Evolutionary conservation across 2,888 invertebrate genomes (phyloP), one percentile per base, ranked within the genome.

Genomic region (Anorthoa munda): DNA sequence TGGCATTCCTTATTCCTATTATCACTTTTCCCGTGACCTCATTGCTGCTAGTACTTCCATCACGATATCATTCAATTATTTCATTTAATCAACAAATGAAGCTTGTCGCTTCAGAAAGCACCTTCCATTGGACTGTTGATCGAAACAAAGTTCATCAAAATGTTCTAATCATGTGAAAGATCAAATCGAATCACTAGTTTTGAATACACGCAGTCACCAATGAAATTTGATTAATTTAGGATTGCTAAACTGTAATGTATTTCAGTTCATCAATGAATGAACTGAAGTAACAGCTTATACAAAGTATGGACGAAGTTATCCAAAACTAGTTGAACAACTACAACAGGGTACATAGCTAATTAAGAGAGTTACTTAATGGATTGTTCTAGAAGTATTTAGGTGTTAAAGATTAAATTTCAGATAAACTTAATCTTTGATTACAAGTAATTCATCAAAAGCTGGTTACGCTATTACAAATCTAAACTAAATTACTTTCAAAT

Each of bases 81-180:
- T 64, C 23, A 77, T 71, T 77, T 26, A 79, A 61, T 65, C 63
- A 71, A 61, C 51, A 48, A 67, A 81, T 71, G 26, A 60, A 59
- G 51, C 60, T 75, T 18, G 59, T 46, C 81, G 53, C 61, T 58
- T 75, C 48, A 65, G n/a, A 56, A 45, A 13, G 23, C 53, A 53
- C 51, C 51, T 81, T 45, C 53, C 39, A 51, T 31, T 3, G 46
- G 2, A 45, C 51, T 21, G 21, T 39, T 23, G 26, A 46, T 48
- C 0, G n/a, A 51, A 56, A 51, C 77, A 55, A 76, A 76, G 18
- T 48, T 48, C 56, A 56, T 71, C 67, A 26, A 60, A 51, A 68
- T 60, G 39, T 65, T 64, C 48, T 63, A 50, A 46, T 55, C 63
- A 65, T 48, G 23, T 39, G 48, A 59, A 46, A 48, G 4, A 23